A percentile compares a stretch with the other conserved stretches of the same genome.
Evolutionary conservation across 2,797 vertebrate genomes (phyloP).

Genomic region (Naso thynnoides): DNA sequence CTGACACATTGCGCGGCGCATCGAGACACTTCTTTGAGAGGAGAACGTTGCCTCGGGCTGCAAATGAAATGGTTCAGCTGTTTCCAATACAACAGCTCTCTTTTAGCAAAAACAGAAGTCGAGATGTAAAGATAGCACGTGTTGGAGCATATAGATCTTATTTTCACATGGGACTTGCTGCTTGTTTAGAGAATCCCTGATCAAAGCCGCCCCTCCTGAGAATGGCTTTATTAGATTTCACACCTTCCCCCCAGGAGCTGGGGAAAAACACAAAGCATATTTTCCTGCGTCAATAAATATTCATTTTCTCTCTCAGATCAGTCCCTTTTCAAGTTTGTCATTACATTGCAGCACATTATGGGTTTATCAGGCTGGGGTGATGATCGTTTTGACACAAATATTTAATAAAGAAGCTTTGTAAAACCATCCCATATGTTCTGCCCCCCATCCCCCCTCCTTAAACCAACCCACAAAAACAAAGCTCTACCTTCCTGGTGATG

Average conservation of each 20-base stretch:
- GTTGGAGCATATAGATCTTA: constrained; percentile 77
- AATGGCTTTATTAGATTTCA: constrained; percentile 88
- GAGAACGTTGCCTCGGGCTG: constrained; percentile 77
- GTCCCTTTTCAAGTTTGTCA: constrained; percentile 67
- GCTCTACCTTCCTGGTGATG: constrained; percentile 61
- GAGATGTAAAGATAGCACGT: constrained; percentile 85
- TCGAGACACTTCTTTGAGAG: constrained; percentile 67
- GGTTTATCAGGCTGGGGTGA: constrained; percentile 48
- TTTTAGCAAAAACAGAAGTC: constrained; percentile 81
- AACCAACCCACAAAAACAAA: background rate
- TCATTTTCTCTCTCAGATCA: constrained; percentile 76
- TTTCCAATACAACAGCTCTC: constrained; percentile 83
- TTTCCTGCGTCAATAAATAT: constrained; percentile 85
- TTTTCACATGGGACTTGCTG: constrained; percentile 81
- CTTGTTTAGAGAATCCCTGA: constrained; percentile 86
- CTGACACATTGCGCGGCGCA: constrained; percentile 54
- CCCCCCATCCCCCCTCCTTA: background rate
- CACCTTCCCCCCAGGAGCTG: constrained; percentile 79
- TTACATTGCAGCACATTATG: constrained; percentile 66
- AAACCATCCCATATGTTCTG: constrained; percentile 26
- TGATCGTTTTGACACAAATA: constrained; percentile 68
- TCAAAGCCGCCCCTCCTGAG: constrained; percentile 85
- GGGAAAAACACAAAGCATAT: constrained; percentile 82
- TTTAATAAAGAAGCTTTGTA: constrained; percentile 36
- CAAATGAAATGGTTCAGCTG: constrained; percentile 86